Evolutionary conservation across 2,797 vertebrate species (phyloP).

Genomic region (Crocodylus rhombifer): DNA sequence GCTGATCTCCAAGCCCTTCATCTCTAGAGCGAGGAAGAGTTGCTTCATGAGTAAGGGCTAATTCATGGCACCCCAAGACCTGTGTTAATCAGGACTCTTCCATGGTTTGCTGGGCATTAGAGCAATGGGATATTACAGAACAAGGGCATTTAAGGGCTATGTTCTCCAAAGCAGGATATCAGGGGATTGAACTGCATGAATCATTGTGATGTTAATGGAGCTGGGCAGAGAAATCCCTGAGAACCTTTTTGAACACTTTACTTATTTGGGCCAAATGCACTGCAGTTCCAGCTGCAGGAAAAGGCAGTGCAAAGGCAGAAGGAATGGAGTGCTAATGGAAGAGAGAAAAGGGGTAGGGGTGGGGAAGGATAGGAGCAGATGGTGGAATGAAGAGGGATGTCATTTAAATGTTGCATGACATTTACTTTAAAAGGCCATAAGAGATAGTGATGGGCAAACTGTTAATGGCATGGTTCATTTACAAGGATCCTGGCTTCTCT

Average conservation of each 20-base stretch:
- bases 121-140: neutral
- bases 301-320: neutral
- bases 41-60: neutral
- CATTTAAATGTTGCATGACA: neutral
- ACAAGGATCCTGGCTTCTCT: neutral
- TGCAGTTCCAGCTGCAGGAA: neutral
- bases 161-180: fast-evolving
- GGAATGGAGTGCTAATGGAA: fast-evolving
- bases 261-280: neutral
- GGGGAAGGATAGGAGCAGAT: neutral
- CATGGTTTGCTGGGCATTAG: neutral
- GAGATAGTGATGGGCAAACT: neutral
- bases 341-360: neutral
- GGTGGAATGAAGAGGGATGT: neutral
- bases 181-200: neutral
- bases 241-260: neutral
- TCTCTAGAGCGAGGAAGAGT: neutral
- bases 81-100: neutral
- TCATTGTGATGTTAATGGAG: neutral
- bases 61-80: neutral
- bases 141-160: fast-evolving
- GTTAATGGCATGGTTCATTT: fast-evolving
- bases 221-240: neutral
- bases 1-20: neutral
- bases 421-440: fast-evolving